Base-by-base conservation (phyloP, 2,888 invertebrate species). In the Liodrosophila aerea region DNA sequence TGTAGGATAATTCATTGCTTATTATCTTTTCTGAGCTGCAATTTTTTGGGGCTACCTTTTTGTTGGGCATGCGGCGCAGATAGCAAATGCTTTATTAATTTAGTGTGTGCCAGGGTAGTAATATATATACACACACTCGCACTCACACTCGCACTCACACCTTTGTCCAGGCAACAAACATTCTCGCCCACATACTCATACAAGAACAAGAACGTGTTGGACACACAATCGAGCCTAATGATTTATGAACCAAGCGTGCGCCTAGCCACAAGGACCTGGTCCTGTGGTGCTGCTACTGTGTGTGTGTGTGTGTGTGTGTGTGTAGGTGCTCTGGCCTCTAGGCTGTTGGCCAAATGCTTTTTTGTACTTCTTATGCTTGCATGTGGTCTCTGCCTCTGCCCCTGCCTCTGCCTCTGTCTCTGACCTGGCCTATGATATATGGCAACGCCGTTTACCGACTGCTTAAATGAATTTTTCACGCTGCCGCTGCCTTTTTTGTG, bases 1-100 rank as follows among this genome's bases (percentile, higher is more conserved):
- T 80, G 86, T 74, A 74, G 76, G 86, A 86, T 86, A 85, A 81
- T 86, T 81, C 86, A 81, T 81, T 86, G 80, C 80, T 85, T 86
- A 81, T 81, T 81, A 81, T 86, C 80, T 74, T 85, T 80, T 82
- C 65, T 72, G 59, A 66, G 63, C 76, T 75, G 76, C 76, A 82
- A 78, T 73, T 65, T 85, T 74, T 59, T 52, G 51, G 37, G 22
- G 29, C 13, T 33, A 45, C 31, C 34, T 43, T 31, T 31, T 49
- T 44, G 37, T 60, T 50, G 41, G 51, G 22, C 46, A 41, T 40
- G 64, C 43, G 36, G 47, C 33, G 64, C 43, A 65, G 85, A 86
- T 78, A 86, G 81, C 84, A 80, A 78, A 78, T 85, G 86, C 77
- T 86, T 84, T 78, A 86, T 86, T 78, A 78, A 86, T 86, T 78